phyloP scores from a whole-genome alignment of 2,797 vertebrate species.

The Pachyuromys duprasi region DNA sequence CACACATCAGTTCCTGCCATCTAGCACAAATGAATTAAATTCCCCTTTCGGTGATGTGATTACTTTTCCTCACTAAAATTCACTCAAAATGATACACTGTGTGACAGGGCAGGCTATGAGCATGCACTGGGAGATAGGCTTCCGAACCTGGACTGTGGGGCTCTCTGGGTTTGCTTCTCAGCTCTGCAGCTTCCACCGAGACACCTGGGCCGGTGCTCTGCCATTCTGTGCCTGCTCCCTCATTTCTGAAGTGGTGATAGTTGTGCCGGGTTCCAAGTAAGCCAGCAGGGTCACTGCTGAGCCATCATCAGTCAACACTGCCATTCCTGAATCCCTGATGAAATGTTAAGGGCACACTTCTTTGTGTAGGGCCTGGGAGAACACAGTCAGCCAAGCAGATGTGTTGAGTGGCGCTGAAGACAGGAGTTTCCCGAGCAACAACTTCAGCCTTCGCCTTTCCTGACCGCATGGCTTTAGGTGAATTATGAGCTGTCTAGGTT shows the following conservation, averaged over 20 bases:
- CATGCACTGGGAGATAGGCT: not conserved
- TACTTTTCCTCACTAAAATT: constrained; percentile 10
- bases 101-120: not conserved
- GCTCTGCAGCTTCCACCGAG: not conserved
- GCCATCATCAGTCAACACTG: not conserved
- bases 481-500: not conserved
- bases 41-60: not conserved
- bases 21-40: not conserved
- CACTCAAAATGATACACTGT: not conserved
- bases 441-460: not conserved
- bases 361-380: not conserved
- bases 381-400: not conserved
- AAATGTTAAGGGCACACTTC: not conserved
- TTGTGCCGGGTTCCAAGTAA: not conserved
- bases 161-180: not conserved
- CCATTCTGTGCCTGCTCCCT: not conserved
- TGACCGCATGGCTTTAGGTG: not conserved
- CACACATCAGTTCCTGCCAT: not conserved
- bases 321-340: not conserved
- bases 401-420: not conserved
- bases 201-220: not conserved
- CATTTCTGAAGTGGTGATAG: not conserved
- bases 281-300: not conserved
- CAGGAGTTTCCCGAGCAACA: not conserved
- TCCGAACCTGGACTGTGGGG: not conserved